A percentile compares a stretch with the other conserved stretches of the same genome.
Evolutionary conservation across 2,888 invertebrate genomes (phyloP).

Genomic region (Cantharis rufa): DNA sequence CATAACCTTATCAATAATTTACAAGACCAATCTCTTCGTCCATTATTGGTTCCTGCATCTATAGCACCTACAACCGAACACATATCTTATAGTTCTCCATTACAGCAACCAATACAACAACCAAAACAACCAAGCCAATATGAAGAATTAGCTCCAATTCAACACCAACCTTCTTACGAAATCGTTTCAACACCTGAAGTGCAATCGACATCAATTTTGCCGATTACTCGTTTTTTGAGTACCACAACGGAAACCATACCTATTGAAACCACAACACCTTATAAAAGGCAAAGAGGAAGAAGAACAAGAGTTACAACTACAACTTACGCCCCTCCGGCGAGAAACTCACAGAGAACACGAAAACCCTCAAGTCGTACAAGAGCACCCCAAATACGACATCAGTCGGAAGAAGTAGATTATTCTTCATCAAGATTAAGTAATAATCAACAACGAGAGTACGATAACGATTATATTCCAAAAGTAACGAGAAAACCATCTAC

Average conservation of each 20-base stretch:
- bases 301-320: conserved; percentile 52
- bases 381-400: neutral
- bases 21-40: conserved; percentile 58
- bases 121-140: conserved; percentile 36
- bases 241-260: conserved; percentile 29
- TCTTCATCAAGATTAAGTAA: neutral
- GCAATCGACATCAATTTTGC: neutral
- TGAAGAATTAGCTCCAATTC: neutral
- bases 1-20: conserved; percentile 66
- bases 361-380: conserved; percentile 18
- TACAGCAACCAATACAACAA: conserved; percentile 41
- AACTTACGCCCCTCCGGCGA: conserved; percentile 41
- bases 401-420: neutral
- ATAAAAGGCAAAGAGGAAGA: conserved; percentile 23
- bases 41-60: conserved; percentile 47
- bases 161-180: neutral
- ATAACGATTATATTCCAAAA: neutral
- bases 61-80: conserved; percentile 44
- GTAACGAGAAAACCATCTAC: neutral
- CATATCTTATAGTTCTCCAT: neutral
- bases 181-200: neutral
- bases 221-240: conserved; percentile 12
- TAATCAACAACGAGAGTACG: neutral
- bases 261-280: conserved; percentile 29
- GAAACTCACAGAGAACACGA: conserved; percentile 33